Conservation (phyloP, 2,888 invertebrate genomes). For the Amblyteles armatorius region DNA sequence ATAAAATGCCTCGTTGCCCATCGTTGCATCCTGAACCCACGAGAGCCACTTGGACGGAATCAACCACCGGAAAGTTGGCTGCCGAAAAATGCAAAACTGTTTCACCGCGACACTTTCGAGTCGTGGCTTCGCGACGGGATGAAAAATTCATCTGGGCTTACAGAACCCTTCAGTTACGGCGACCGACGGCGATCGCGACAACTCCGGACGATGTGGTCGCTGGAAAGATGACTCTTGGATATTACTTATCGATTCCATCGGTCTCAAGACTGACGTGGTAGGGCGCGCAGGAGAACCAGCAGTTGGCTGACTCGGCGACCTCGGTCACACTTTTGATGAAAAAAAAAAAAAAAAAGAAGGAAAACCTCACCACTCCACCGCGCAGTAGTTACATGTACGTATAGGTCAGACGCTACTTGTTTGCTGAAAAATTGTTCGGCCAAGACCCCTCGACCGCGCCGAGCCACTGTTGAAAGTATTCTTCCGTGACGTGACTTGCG, state of each 20-base stretch:
- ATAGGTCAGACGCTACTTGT: constrained; percentile 27
- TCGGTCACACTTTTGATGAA: constrained; percentile 15
- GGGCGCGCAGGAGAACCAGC: constrained; percentile 3
- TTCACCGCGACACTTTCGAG: not conserved
- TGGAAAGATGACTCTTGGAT: constrained; percentile 64
- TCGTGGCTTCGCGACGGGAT: constrained; percentile 27
- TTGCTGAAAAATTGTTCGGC: constrained; percentile 55
- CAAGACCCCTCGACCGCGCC: not conserved
- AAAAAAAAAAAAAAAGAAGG: constrained; percentile 6
- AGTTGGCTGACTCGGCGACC: constrained; percentile 26
- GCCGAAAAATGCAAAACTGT: constrained; percentile 30
- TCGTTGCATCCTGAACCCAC: constrained; percentile 36
- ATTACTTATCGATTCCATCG: constrained; percentile 79
- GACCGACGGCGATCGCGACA: not conserved
- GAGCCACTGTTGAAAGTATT: constrained; percentile 43
- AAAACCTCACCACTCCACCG: constrained; percentile 2
- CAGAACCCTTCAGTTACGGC: not conserved
- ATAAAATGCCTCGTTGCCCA: constrained; percentile 68
- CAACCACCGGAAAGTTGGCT: constrained; percentile 56
- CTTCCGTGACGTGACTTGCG: constrained; percentile 41
- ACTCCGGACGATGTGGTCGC: not conserved
- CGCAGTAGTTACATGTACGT: not conserved
- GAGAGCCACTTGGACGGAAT: constrained; percentile 46
- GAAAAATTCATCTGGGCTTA: constrained; percentile 41
- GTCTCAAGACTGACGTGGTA: constrained; percentile 72